These are phyloP conservation scores for Lasioglossum figueresi DNA, from an alignment of 2,888 invertebrate species.

Conservation along the genomic window DNA sequence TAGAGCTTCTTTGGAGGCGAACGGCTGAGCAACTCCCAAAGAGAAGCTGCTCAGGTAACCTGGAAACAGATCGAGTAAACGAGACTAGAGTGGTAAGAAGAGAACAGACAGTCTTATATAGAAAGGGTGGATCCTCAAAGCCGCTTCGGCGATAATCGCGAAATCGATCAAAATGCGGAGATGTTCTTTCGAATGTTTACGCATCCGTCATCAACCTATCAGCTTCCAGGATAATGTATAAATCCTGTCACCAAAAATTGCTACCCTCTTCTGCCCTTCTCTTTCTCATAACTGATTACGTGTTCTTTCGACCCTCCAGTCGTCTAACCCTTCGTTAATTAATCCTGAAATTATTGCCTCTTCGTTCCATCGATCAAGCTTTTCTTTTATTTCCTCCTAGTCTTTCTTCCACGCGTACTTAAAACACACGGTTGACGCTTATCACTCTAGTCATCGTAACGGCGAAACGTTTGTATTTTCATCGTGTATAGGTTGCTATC, in stretches of 20 bases:
- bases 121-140: background rate
- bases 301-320: conserved; percentile 50
- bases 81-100: background rate
- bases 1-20: conserved; percentile 29
- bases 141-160: too few relatives aligned
- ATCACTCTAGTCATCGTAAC: conserved; percentile 34
- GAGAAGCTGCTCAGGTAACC: background rate
- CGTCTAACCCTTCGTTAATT: conserved; percentile 62
- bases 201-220: too few relatives aligned
- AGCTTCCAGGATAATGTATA: conserved; percentile 22
- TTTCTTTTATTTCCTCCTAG: conserved; percentile 35
- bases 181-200: conserved; percentile 30
- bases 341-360: conserved; percentile 56
- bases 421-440: conserved; percentile 15
- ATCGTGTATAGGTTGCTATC: background rate
- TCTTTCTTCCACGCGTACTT: conserved; percentile 23
- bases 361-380: conserved; percentile 63
- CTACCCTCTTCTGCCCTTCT: conserved; percentile 20
- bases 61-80: background rate
- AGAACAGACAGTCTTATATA: background rate
- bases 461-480: background rate
- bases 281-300: conserved; percentile 61
- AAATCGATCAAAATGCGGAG: background rate
- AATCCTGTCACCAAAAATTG: conserved; percentile 56
- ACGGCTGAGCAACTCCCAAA: conserved; percentile 9